phyloP scores from a whole-genome alignment of 2,888 invertebrate species.

The Papilio elwesi region DNA sequence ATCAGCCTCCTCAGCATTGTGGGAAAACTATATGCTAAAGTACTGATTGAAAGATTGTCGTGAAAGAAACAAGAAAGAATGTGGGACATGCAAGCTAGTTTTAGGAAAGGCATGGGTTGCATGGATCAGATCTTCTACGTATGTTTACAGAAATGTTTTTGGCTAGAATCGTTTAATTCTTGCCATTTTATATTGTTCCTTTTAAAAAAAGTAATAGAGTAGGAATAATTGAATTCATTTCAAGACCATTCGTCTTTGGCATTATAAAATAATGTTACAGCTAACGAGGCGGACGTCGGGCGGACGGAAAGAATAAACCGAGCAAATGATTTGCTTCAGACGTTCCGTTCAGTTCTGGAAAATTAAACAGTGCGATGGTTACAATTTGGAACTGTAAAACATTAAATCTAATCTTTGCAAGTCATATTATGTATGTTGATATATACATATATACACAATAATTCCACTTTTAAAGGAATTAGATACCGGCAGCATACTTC shows the following conservation, averaged over 20 bases:
- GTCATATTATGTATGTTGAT: too few relatives aligned
- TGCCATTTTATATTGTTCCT: too few relatives aligned
- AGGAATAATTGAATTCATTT: neutral
- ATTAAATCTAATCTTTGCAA: neutral
- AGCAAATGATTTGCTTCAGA: neutral
- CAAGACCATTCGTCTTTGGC: neutral
- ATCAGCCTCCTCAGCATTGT: too few relatives aligned
- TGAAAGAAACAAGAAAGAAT: too few relatives aligned
- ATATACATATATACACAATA: neutral
- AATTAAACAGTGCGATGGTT: neutral
- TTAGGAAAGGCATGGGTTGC: too few relatives aligned
- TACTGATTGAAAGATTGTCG: too few relatives aligned
- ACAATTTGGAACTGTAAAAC: neutral
- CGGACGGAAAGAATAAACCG: neutral
- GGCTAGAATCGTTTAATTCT: too few relatives aligned
- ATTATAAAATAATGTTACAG: neutral
- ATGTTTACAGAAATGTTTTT: too few relatives aligned
- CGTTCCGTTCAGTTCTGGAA: neutral
- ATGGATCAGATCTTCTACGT: too few relatives aligned
- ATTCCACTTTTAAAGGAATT: neutral
- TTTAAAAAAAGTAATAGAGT: too few relatives aligned
- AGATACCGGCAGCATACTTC: neutral
- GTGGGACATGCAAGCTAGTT: too few relatives aligned
- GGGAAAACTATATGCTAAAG: too few relatives aligned
- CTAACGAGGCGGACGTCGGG: constrained; percentile 5